Base-by-base conservation (phyloP, 1,140 invertebrate genomes). In the Andricus grossulariae region DNA sequence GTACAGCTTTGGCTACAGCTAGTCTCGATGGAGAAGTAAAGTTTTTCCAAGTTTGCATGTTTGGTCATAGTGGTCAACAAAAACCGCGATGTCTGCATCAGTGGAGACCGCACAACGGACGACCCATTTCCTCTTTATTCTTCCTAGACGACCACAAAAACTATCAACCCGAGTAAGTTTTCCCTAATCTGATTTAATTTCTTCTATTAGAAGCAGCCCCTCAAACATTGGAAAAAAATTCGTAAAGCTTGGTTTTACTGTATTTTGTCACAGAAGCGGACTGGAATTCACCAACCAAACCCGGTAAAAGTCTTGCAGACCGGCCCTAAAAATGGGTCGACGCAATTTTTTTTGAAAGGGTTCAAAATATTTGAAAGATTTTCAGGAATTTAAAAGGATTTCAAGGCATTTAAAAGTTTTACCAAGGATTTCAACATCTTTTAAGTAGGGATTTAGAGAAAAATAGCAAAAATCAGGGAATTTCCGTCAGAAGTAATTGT, bases 121-220 rank as follows among this genome's bases (percentile, higher is more conserved):
- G 95, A 87, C 95, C 97, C 0, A 93, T 99, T 52, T 96, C 95
- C 15, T 97, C 94, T 19, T 90, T 99, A 0, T 97, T 97, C 87
- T 99, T 99, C 90, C 93, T 99, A 2, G 98, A 99, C 90, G 97
- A 99, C 90, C 95, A 97, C 84, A 96, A 96, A 86, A 94, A 95
- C 84, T 94, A 94, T 76, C 94, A 94, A 85, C 92, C 95, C 50
- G 96, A 97, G 97, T 98, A 92, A 96, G 96, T 93, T 55, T n/a
- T 66, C 54, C 49, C 16, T 10, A 71, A 55, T 0, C 12, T 60
- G 2, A 3, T 11, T 72, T 39, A 70, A 70, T 50, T 51, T 16
- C 25, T 51, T 52, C 51, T 32, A 54, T 54, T 71, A 13, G 25
- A 32, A 13, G 1, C 21, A 3, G 12, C 25, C 70, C 18, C 6